These are phyloP conservation scores for Anarrhichthys ocellatus DNA, from an alignment of 2,113 vertebrate genomes.

Conservation along the genomic window DNA sequence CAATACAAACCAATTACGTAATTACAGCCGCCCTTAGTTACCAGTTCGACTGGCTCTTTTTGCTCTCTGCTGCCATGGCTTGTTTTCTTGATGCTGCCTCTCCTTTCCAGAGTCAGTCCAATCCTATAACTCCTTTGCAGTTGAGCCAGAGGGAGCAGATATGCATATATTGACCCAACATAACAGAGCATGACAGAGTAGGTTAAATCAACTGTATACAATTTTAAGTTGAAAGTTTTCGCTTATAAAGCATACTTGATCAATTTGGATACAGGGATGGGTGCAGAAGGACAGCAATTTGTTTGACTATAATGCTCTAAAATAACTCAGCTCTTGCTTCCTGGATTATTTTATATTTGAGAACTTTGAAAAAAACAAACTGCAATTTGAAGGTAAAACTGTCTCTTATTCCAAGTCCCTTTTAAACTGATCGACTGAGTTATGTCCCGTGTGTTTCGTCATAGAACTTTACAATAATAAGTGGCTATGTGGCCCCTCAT, in stretches of 20 bases:
- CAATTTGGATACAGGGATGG: neutral
- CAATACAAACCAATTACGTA: conserved; percentile 34
- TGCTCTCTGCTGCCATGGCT: conserved; percentile 30
- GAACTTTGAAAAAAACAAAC: neutral
- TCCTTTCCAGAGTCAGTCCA: neutral
- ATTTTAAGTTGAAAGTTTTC: neutral
- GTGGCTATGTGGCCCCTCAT: neutral
- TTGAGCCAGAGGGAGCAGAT: neutral
- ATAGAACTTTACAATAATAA: neutral
- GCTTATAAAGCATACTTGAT: neutral
- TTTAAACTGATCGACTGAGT: neutral
- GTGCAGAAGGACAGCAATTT: neutral
- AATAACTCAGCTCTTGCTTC: neutral
- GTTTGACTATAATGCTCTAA: neutral
- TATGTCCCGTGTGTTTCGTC: neutral
- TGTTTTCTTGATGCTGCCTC: conserved; percentile 8
- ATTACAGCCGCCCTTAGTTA: conserved; percentile 38
- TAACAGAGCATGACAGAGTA: neutral
- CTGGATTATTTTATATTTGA: neutral
- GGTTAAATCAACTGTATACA: neutral
- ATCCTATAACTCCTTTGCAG: neutral
- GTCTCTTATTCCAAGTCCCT: neutral
- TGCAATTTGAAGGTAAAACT: neutral
- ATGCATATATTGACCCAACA: neutral
- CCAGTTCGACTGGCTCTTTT: conserved; percentile 14